Conservation (phyloP, 1,140 invertebrate species). For the Solenopsis invicta region DNA sequence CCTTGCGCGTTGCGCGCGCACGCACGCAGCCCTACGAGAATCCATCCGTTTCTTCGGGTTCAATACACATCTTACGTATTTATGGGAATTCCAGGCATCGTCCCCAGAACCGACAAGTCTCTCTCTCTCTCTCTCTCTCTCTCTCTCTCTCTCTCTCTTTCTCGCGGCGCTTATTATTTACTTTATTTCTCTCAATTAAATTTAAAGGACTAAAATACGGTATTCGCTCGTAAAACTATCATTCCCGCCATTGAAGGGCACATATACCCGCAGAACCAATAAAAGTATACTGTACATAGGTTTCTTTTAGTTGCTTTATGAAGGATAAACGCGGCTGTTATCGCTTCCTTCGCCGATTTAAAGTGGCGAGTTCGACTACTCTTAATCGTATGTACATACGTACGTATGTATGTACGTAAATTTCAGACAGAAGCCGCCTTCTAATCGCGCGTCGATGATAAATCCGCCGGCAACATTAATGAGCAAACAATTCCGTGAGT, state of each 20-base stretch:
- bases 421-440: not conserved
- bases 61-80: conserved; percentile 48
- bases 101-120: conserved; percentile 1
- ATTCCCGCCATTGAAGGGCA: not conserved
- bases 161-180: conserved; percentile 18
- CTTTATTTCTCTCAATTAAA: conserved; percentile 57
- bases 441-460: conserved; percentile 29
- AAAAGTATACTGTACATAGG: conserved; percentile 7
- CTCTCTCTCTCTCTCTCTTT: too few species aligned
- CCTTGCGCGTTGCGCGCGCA: conserved; percentile 70
- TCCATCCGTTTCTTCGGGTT: conserved; percentile 32
- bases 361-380: not conserved
- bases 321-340: not conserved
- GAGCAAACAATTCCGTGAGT: conserved; percentile 35
- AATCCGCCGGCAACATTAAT: conserved; percentile 7
- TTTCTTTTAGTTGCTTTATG: not conserved
- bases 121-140: too few species aligned
- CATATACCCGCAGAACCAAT: not conserved
- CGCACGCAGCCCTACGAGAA: conserved; percentile 40
- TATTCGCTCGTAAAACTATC: conserved; percentile 26
- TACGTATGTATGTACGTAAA: not conserved
- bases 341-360: not conserved
- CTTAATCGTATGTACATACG: not conserved
- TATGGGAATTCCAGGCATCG: conserved; percentile 43
- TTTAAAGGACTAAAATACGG: not conserved